Conservation (phyloP, 2,888 invertebrate genomes). For the Cryptocephalus moraei region DNA sequence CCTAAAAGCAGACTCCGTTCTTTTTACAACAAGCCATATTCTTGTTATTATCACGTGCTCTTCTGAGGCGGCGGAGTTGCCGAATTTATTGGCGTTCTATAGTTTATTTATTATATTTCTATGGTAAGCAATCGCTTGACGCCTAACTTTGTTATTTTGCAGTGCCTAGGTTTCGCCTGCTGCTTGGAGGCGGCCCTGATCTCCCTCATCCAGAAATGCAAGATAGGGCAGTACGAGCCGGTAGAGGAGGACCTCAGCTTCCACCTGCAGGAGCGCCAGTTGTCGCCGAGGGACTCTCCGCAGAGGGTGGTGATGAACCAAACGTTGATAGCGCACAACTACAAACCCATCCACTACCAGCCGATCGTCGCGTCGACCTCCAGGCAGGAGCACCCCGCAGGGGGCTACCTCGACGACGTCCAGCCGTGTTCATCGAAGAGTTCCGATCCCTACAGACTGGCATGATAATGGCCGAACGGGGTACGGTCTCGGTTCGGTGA, state of each 20-base stretch:
- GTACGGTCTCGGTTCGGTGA: slow-evolving; percentile 13
- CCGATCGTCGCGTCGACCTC: slow-evolving; percentile 37
- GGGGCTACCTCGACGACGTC: slow-evolving; percentile 34
- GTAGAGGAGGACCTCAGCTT: slow-evolving; percentile 54
- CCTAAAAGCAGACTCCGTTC: too few relatives aligned
- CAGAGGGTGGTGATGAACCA: slow-evolving; percentile 32
- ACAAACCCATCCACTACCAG: slow-evolving; percentile 32
- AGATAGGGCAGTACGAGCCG: slow-evolving; percentile 47
- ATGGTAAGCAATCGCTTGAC: too few relatives aligned
- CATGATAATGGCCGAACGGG: slow-evolving; percentile 34
- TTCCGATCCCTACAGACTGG: slow-evolving; percentile 33
- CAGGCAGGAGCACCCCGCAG: slow-evolving; percentile 35
- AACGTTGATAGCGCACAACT: slow-evolving; percentile 33
- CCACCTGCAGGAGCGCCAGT: slow-evolving; percentile 39
- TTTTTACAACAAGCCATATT: too few relatives aligned
- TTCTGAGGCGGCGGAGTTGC: too few relatives aligned
- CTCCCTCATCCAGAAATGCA: slow-evolving; percentile 48
- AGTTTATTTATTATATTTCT: too few relatives aligned
- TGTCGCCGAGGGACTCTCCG: slow-evolving; percentile 30
- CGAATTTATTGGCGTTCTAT: too few relatives aligned
- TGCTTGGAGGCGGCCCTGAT: slow-evolving; percentile 49
- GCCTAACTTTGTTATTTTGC: slow-evolving; percentile 13
- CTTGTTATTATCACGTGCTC: too few relatives aligned
- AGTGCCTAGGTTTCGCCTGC: slow-evolving; percentile 54
- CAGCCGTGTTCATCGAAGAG: slow-evolving; percentile 41